A percentile compares a stretch with the other conserved stretches of the same genome.
phyloP scores from a whole-genome alignment of 2,888 invertebrate genomes.

The Fragum sueziense region DNA sequence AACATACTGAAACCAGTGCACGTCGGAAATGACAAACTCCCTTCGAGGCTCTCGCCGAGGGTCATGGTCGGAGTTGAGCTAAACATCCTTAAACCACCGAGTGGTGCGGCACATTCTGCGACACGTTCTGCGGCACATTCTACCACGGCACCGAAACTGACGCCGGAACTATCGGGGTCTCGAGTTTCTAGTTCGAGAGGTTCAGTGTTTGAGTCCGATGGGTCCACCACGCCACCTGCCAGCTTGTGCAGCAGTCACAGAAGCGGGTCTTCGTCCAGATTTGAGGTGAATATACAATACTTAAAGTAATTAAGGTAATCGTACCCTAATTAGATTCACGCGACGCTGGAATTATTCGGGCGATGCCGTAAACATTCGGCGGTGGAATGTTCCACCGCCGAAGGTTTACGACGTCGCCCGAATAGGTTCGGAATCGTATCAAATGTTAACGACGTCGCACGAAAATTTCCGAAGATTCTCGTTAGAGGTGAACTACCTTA shows the following conservation, averaged over 20 bases:
- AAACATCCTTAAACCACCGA: conserved; percentile 56
- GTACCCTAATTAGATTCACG: no score
- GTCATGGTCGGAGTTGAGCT: conserved; percentile 69
- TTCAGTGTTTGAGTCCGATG: conserved; percentile 31
- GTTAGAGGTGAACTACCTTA: no score
- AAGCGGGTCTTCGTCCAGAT: neutral
- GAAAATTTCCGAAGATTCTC: no score
- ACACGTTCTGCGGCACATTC: conserved; percentile 24
- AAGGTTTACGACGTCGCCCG: no score
- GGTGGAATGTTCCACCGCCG: no score
- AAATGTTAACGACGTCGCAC: no score
- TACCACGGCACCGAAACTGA: conserved; percentile 25
- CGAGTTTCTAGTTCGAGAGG: conserved; percentile 27
- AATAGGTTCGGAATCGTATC: no score
- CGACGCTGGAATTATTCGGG: no score
- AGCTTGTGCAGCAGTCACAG: neutral
- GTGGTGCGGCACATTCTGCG: conserved; percentile 33
- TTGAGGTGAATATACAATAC: conserved; percentile 8
- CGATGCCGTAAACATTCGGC: no score
- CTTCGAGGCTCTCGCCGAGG: conserved; percentile 66
- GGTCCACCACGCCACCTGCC: conserved; percentile 30
- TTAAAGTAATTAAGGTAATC: neutral
- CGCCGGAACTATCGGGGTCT: conserved; percentile 13
- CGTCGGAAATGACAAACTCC: conserved; percentile 2
- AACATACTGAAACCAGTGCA: neutral